Conservation (phyloP, 1,140 invertebrate genomes). For the Halyomorpha halys region DNA sequence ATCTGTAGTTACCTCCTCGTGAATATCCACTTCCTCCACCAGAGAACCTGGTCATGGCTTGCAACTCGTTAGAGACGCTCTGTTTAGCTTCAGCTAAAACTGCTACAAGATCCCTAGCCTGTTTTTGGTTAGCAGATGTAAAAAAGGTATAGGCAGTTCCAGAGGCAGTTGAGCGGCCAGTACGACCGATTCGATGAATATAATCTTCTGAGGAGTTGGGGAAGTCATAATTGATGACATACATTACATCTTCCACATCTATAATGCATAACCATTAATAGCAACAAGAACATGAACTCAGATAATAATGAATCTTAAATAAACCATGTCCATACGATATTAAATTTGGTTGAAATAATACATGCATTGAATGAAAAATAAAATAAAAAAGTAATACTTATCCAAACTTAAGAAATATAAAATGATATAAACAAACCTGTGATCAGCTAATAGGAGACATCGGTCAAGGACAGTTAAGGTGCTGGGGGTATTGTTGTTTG, state of each 20-base stretch:
- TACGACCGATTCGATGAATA: constrained; percentile 96
- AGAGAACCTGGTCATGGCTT: constrained; percentile 36
- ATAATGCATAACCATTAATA: constrained; percentile 31
- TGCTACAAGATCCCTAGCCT: constrained; percentile 82
- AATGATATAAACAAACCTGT: constrained; percentile 17
- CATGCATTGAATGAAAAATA: too few relatives aligned
- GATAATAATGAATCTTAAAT: too few relatives aligned
- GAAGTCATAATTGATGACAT: constrained; percentile 99
- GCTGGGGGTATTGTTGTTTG: constrained; percentile 13
- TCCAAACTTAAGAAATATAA: too few relatives aligned
- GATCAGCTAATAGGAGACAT: constrained; percentile 3
- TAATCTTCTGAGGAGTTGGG: constrained; percentile 98
- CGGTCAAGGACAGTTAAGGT: constrained; percentile 13
- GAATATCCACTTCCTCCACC: background rate
- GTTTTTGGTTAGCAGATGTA: constrained; percentile 79
- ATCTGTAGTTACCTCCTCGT: too few relatives aligned
- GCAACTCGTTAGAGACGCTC: constrained; percentile 47
- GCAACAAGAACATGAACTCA: background rate
- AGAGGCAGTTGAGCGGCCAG: constrained; percentile 79
- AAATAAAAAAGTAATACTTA: too few relatives aligned
- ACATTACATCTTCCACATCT: constrained; percentile 99
- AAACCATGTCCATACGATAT: too few relatives aligned
- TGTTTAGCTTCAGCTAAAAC: constrained; percentile 92
- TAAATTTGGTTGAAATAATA: too few relatives aligned
- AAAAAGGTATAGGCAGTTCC: constrained; percentile 99